phyloP scores from a whole-genome alignment of 2,797 vertebrate genomes.

The Falco concolor region DNA sequence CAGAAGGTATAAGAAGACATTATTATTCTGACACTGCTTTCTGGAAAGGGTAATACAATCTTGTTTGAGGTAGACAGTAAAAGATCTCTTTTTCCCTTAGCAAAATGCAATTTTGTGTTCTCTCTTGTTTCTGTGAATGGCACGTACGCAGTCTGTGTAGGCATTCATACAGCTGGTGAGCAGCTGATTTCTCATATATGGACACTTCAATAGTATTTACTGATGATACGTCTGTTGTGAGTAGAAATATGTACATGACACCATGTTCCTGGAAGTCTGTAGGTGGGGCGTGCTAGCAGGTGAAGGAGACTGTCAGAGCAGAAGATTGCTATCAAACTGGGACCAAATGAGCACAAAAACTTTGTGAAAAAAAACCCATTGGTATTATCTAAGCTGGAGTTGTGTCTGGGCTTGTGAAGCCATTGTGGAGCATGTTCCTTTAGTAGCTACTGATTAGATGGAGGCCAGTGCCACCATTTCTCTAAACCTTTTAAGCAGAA shows the following conservation, averaged over 20 bases:
- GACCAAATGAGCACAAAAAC: not conserved
- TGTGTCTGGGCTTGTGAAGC: not conserved
- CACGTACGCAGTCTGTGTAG: not conserved
- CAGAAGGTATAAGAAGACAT: not conserved
- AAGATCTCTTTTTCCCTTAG: not conserved
- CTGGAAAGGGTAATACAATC: not conserved
- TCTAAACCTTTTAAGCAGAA: not conserved
- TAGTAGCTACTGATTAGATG: not conserved
- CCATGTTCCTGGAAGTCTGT: not conserved
- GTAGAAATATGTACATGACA: not conserved
- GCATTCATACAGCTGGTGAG: not conserved
- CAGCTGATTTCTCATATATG: not conserved
- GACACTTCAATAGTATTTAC: not conserved
- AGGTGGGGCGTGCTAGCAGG: not conserved
- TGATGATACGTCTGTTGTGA: not conserved
- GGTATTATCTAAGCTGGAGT: not conserved
- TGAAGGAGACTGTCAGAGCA: not conserved
- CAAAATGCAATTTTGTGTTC: not conserved
- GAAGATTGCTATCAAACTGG: not conserved
- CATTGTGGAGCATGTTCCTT: not conserved
- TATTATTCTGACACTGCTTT: not conserved
- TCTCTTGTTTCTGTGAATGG: accelerated
- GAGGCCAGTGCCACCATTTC: not conserved
- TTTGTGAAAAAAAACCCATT: accelerated
- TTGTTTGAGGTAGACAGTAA: not conserved